Conservation (phyloP, 2,113 vertebrate genomes). For the Electrona antarctica region DNA sequence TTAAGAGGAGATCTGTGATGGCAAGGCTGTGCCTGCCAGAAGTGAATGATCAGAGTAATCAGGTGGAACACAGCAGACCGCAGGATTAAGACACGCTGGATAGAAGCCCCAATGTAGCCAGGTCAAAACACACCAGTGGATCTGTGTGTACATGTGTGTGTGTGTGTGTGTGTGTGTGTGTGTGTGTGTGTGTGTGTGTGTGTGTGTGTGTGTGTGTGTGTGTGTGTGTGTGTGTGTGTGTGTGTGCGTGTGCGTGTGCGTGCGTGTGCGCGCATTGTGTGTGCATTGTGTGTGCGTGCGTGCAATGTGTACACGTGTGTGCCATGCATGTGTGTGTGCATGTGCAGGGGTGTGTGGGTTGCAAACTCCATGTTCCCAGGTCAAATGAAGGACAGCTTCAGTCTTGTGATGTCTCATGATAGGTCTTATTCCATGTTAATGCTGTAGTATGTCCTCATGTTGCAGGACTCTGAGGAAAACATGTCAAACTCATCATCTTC, state of each 20-base stretch:
- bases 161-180: not conserved
- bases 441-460: slow-evolving; percentile 17
- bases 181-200: slow-evolving; percentile 1
- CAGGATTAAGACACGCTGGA: slow-evolving; percentile 60
- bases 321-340: not conserved
- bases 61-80: slow-evolving; percentile 58
- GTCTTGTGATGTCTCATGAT: slow-evolving; percentile 38
- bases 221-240: slow-evolving; percentile 1
- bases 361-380: not conserved
- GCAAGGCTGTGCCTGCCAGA: slow-evolving; percentile 63
- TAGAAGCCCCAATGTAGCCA: slow-evolving; percentile 58
- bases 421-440: slow-evolving; percentile 9
- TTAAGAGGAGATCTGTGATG: not conserved
- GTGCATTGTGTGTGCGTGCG: slow-evolving; percentile 3
- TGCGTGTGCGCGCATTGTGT: not conserved
- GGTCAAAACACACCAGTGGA: slow-evolving; percentile 37
- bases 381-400: slow-evolving; percentile 7
- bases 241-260: slow-evolving; percentile 25
- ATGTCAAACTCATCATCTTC: slow-evolving; percentile 10
- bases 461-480: slow-evolving; percentile 1
- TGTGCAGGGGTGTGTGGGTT: not conserved
- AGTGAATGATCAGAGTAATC: slow-evolving; percentile 74
- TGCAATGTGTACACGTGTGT: too few relatives aligned
- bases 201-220: not conserved
- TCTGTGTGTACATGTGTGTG: not conserved